A percentile compares a stretch with the other conserved stretches of the same genome.
Evolutionary conservation across 1,140 invertebrate genomes (phyloP).

Genomic region (Samia ricini): DNA sequence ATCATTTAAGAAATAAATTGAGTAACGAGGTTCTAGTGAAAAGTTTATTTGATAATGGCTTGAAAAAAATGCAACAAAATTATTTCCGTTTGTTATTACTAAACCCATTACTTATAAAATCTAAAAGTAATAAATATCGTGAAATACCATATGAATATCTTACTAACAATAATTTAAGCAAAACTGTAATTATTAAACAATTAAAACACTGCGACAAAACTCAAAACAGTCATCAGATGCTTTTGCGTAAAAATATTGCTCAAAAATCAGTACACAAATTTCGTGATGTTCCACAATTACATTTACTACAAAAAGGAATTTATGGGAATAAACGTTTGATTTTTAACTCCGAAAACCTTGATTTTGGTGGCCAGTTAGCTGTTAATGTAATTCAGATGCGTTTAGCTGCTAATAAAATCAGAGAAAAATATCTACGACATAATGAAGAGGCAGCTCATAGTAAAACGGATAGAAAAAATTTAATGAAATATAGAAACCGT

Average conservation of each 20-base stretch:
- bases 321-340: neutral
- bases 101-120: neutral
- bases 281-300: neutral
- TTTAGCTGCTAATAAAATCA: neutral
- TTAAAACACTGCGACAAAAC: neutral
- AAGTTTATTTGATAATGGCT: neutral
- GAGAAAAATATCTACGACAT: neutral
- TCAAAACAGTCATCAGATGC: neutral
- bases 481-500: conserved; percentile 8
- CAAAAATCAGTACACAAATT: neutral
- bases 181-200: neutral
- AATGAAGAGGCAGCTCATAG: conserved; percentile 10
- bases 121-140: neutral
- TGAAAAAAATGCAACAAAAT: neutral
- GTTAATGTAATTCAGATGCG: neutral
- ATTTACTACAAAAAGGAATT: neutral
- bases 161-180: neutral
- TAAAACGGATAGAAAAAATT: conserved; percentile 4
- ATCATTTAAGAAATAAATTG: neutral
- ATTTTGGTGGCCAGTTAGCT: conserved; percentile 2
- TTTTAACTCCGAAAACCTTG: conserved; percentile 1
- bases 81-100: neutral
- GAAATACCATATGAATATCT: neutral
- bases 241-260: neutral
- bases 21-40: neutral